A percentile compares a stretch with the other conserved stretches of the same genome.
These are phyloP conservation scores for Aradus depressus DNA, from an alignment of 2,888 invertebrate species.

Conservation along the genomic window DNA sequence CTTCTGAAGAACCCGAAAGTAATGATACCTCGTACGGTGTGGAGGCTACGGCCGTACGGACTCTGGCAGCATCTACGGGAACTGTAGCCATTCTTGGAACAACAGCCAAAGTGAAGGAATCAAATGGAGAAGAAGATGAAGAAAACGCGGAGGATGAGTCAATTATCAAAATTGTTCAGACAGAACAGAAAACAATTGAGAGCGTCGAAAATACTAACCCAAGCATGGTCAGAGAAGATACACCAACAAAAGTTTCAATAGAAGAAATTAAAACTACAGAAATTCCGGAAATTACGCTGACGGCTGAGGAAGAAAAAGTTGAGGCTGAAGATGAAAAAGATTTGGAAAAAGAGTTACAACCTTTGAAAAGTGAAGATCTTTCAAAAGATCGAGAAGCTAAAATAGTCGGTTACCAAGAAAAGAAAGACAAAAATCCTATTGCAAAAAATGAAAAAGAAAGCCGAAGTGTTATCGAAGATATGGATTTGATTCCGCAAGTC, in stretches of 20 bases:
- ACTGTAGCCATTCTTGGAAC: constrained; percentile 32
- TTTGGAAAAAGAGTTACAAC: background rate
- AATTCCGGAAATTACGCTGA: too few species aligned
- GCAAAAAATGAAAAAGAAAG: constrained; percentile 9
- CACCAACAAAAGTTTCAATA: background rate
- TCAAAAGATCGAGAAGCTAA: background rate
- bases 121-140: constrained; percentile 4
- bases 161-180: too few species aligned
- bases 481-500: background rate
- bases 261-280: background rate
- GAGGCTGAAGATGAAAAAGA: background rate
- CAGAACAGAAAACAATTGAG: background rate
- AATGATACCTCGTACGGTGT: constrained; percentile 30
- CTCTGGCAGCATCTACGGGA: constrained; percentile 31
- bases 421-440: constrained; percentile 1
- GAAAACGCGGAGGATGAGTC: background rate
- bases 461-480: background rate
- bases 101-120: constrained; percentile 28
- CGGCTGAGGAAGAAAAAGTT: background rate
- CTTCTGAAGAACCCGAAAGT: constrained; percentile 27
- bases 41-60: constrained; percentile 31
- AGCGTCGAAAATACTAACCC: background rate
- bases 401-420: constrained; percentile 12
- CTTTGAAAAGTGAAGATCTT: background rate
- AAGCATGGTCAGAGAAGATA: background rate